Base-by-base conservation (phyloP, 2,113 vertebrate species). In the Phylloscopus trochiloides region DNA sequence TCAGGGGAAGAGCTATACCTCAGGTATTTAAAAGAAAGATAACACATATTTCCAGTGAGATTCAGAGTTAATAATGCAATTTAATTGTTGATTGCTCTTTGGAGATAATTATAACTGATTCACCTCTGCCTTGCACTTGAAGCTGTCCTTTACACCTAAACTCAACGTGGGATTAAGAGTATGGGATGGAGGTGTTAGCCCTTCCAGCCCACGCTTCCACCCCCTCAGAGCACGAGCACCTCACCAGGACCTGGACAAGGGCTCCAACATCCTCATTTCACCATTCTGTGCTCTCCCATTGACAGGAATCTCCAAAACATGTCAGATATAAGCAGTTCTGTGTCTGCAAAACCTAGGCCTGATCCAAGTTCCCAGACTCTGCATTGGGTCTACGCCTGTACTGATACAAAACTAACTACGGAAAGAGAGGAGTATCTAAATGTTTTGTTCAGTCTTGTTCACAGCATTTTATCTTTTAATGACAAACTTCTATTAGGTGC, bases 1-100 rank as follows among this genome's bases (percentile, higher is more conserved):
- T 68, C 94, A 63, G 85, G 96, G 90, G 94, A 96, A 92, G 83
- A 88, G 67, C 32, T 80, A 34, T 74, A 93, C 90, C 93, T 80
- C 31, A 40, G 85, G 82, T 96, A 61, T 28, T 91, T 94, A 54
- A 66, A 86, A 92, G 85, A 80, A 80, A 88, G 90, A 79, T 31
- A 91, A 47, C 55, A 26, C 10, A 1, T 76, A 94, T 94, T 95
- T 96, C 92, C 92, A 88, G 90, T 52, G 59, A 93, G 90, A 95
- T 65, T 79, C 40, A 57, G 78, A 96, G 92, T 93, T 97, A 96
- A 95, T 93, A 96, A 92, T 28, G 61, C 86, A 94, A 93, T 95
- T 96, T 95, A 96, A 96, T 88, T 93, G 88, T 96, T 90, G 82
- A 92, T 94, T 4, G 1, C 70, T 90, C 92, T 88, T 90, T 57